A percentile compares a stretch with the other conserved stretches of the same genome.
Evolutionary conservation across 2,797 vertebrate species (phyloP).

Genomic region (Nothura maculosa): DNA sequence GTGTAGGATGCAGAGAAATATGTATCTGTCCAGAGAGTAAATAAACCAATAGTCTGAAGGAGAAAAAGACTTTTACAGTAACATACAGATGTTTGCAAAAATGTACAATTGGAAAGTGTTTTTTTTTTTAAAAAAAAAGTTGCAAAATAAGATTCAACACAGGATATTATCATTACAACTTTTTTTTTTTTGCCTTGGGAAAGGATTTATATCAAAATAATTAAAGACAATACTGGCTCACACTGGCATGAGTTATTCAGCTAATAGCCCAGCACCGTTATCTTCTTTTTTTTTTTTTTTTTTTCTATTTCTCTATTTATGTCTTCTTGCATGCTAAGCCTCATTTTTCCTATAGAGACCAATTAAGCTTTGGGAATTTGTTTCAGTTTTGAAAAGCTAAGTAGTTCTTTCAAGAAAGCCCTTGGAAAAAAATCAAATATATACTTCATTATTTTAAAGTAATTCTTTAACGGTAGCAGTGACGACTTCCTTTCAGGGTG

Average conservation of each 20-base stretch:
- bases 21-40: neutral
- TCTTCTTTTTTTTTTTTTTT: neutral
- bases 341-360: neutral
- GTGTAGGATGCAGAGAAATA: neutral
- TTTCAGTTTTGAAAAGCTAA: neutral
- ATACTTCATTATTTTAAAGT: neutral
- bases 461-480: neutral
- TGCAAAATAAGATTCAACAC: neutral
- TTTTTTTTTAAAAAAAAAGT: neutral
- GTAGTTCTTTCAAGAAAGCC: neutral
- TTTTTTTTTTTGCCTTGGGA: neutral
- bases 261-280: conserved; percentile 3
- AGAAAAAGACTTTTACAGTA: neutral
- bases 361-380: conserved; percentile 27
- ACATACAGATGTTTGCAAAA: conserved; percentile 20
- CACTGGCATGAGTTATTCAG: neutral
- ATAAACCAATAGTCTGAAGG: conserved; percentile 31
- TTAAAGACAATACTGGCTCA: conserved; percentile 17
- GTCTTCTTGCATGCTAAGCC: conserved; percentile 7
- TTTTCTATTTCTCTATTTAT: neutral
- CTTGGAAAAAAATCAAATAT: neutral
- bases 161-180: conserved; percentile 9
- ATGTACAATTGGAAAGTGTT: neutral
- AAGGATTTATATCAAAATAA: conserved; percentile 9
- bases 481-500: neutral